Evolutionary conservation across 92 coral and sea anemone species (phyloP).

Genomic region (Epizoanthus ramosus): DNA sequence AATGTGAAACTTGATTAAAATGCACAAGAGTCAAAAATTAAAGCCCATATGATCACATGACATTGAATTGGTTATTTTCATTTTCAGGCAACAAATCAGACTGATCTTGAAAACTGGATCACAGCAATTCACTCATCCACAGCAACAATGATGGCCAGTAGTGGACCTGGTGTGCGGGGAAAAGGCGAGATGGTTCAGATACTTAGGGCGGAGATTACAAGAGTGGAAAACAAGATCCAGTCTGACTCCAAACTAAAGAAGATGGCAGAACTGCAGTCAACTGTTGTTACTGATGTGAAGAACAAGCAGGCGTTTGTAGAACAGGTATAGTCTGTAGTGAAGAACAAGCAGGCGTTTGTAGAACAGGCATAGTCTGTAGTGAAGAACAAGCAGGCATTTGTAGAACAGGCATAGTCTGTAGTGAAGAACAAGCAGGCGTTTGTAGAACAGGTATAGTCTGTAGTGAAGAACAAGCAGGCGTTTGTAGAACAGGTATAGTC

Average conservation of each 20-base stretch:
- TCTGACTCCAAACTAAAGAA: constrained; percentile 96
- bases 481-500: too few species aligned
- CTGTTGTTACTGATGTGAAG: constrained; percentile 90
- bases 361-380: too few species aligned
- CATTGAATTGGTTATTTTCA: not conserved
- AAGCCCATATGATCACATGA: not conserved
- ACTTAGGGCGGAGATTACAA: constrained; percentile 58
- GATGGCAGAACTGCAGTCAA: constrained; percentile 98
- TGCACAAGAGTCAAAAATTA: too few species aligned
- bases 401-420: too few species aligned
- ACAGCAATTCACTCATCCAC: constrained; percentile 92
- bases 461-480: too few species aligned
- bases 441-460: too few species aligned
- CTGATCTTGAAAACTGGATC: constrained; percentile 97
- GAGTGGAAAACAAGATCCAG: constrained; percentile 75
- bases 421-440: too few species aligned
- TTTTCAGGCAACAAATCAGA: constrained; percentile 86
- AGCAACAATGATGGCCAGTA: constrained; percentile 73
- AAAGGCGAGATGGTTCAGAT: constrained; percentile 84
- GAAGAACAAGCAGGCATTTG: too few species aligned
- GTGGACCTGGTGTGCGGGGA: constrained; percentile 73
- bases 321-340: constrained; percentile 61
- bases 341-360: too few species aligned
- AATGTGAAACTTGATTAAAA: too few species aligned
- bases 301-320: constrained; percentile 90